These are phyloP conservation scores for Chrysogorgia sp. DNA, from an alignment of 92 coral and sea anemone species.

Conservation along the genomic window DNA sequence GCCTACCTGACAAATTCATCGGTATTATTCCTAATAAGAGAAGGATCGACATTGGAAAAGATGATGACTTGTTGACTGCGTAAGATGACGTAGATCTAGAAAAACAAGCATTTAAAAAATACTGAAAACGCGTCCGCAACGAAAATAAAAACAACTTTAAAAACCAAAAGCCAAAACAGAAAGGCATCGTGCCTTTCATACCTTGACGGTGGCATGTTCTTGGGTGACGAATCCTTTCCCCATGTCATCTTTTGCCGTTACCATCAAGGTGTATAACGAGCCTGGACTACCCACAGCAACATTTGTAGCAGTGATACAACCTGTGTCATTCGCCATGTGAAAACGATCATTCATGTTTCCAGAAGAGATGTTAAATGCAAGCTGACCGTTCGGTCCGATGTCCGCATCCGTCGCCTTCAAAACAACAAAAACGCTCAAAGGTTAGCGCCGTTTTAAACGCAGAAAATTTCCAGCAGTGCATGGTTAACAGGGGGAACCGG, in stretches of 20 bases:
- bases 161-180: background rate
- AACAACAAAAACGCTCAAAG: background rate
- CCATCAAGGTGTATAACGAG: slow-evolving; percentile 67
- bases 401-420: slow-evolving; percentile 84
- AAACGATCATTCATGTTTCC: slow-evolving; percentile 88
- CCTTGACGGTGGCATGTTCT: slow-evolving; percentile 72
- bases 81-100: slow-evolving; percentile 80
- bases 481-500: background rate
- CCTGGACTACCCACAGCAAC: slow-evolving; percentile 85
- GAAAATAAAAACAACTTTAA: background rate
- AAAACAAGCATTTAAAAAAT: background rate
- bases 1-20: slow-evolving; percentile 33
- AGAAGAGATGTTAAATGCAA: slow-evolving; percentile 74
- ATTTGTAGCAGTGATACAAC: slow-evolving; percentile 74
- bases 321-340: slow-evolving; percentile 66
- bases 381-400: slow-evolving; percentile 74
- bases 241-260: slow-evolving; percentile 79
- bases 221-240: slow-evolving; percentile 67
- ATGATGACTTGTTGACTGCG: slow-evolving; percentile 80
- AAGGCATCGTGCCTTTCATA: slow-evolving; percentile 48
- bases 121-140: background rate
- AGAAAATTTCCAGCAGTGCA: background rate
- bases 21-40: slow-evolving; percentile 74
- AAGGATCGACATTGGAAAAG: slow-evolving; percentile 76
- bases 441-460: background rate